A percentile compares a stretch with the other conserved stretches of the same genome.
phyloP scores from a whole-genome alignment of 1,140 invertebrate species.

The Andricus grossulariae region DNA sequence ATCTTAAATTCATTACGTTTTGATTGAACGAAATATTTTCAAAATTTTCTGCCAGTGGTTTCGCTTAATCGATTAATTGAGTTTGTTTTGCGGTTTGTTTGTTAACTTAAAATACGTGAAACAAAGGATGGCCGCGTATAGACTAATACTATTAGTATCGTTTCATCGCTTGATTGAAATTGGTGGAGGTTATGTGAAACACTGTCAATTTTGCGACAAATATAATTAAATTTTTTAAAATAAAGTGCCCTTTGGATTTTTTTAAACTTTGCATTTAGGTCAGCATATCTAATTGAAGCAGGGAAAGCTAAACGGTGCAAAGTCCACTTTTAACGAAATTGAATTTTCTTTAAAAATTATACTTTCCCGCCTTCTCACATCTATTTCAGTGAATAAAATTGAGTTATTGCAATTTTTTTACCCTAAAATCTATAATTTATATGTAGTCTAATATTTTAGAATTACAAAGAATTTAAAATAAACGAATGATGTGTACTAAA shows the following conservation, averaged over 20 bases:
- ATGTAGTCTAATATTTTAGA: too few relatives aligned
- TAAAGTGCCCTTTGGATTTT: neutral
- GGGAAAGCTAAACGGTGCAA: too few relatives aligned
- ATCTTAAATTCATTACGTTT: neutral
- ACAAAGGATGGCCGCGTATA: neutral
- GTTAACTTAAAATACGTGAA: neutral
- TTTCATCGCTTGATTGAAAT: slow-evolving; percentile 4
- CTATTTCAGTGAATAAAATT: too few relatives aligned
- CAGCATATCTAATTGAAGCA: too few relatives aligned
- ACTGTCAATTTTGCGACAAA: neutral
- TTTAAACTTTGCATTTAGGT: neutral
- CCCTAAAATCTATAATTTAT: too few relatives aligned
- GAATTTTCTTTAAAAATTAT: too few relatives aligned
- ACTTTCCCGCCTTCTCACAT: too few relatives aligned
- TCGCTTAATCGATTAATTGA: neutral
- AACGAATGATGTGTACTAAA: too few relatives aligned
- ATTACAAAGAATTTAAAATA: too few relatives aligned
- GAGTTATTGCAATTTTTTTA: too few relatives aligned
- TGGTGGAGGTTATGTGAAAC: neutral
- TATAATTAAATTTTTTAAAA: neutral
- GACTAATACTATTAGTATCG: neutral
- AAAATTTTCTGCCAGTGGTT: neutral
- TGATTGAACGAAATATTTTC: neutral
- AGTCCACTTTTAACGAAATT: too few relatives aligned
- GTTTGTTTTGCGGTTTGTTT: neutral